A percentile compares a stretch with the other conserved stretches of the same genome.
Evolutionary conservation across 2,797 vertebrate genomes (phyloP).

Genomic region (Microctenopoma stevenorrisi): DNA sequence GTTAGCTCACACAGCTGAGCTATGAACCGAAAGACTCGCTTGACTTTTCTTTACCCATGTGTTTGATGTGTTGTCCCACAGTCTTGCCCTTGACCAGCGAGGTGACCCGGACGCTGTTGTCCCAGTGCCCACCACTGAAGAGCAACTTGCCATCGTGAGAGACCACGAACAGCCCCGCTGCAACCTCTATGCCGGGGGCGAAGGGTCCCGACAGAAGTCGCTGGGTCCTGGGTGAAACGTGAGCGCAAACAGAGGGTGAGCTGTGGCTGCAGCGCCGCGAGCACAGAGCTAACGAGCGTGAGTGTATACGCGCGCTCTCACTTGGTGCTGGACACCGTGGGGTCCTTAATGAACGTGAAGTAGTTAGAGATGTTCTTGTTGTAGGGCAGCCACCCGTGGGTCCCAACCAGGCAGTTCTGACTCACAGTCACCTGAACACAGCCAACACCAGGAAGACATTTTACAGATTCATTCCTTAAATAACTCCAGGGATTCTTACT

Average conservation of each 20-base stretch:
- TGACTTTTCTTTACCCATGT: conserved; percentile 88
- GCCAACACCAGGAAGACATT: conserved; percentile 1
- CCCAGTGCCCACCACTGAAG: conserved; percentile 97
- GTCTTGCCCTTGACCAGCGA: conserved; percentile 93
- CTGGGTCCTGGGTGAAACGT: conserved; percentile 84
- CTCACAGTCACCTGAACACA: conserved; percentile 88
- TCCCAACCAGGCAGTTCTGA: conserved; percentile 90
- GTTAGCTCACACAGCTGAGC: too few species aligned
- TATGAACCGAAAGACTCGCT: too few species aligned
- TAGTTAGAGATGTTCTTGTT: conserved; percentile 98
- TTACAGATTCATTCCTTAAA: neutral
- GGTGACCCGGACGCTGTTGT: conserved; percentile 94
- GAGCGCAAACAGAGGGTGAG: neutral
- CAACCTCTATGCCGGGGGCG: conserved; percentile 89
- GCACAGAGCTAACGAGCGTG: neutral
- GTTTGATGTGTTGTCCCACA: conserved; percentile 90
- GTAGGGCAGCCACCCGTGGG: conserved; percentile 95
- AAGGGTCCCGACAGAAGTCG: conserved; percentile 90
- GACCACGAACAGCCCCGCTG: conserved; percentile 89
- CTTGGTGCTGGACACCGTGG: conserved; percentile 93
- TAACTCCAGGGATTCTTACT: too few species aligned
- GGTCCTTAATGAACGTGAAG: conserved; percentile 97
- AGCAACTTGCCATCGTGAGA: conserved; percentile 96
- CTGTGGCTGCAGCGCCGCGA: neutral
- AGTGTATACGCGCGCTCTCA: conserved; percentile 73